Evolutionary conservation across 2,797 vertebrate genomes (phyloP).

Genomic region (Thaleichthys pacificus): DNA sequence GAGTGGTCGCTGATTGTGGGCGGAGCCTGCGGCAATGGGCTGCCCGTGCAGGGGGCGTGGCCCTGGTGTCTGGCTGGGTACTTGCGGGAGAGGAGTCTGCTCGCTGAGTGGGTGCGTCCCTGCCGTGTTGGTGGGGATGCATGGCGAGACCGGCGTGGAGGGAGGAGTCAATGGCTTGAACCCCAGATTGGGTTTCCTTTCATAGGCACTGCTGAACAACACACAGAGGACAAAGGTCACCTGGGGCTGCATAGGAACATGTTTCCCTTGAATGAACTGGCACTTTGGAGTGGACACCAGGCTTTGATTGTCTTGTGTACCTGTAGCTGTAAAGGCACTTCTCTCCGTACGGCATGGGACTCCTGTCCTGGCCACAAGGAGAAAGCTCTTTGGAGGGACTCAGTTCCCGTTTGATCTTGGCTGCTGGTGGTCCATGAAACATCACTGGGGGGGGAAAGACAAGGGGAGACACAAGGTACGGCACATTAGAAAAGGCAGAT

Average conservation of each 20-base stretch:
- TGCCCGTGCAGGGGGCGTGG: slow-evolving; percentile 62
- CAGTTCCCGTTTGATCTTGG: slow-evolving; percentile 95
- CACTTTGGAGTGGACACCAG: too few relatives aligned
- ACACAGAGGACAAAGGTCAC: not conserved
- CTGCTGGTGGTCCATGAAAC: slow-evolving; percentile 89
- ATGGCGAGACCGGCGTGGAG: slow-evolving; percentile 84
- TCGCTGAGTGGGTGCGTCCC: slow-evolving; percentile 70
- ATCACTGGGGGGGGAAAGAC: slow-evolving; percentile 78
- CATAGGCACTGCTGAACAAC: slow-evolving; percentile 86
- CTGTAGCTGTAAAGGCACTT: slow-evolving; percentile 99
- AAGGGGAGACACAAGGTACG: slow-evolving; percentile 11
- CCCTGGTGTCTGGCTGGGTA: slow-evolving; percentile 51
- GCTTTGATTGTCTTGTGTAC: slow-evolving; percentile 60
- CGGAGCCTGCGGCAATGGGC: slow-evolving; percentile 41
- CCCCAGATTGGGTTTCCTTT: slow-evolving; percentile 87
- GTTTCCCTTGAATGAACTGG: not conserved
- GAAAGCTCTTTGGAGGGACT: slow-evolving; percentile 87
- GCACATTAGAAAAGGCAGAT: slow-evolving; percentile 54
- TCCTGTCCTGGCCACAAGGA: slow-evolving; percentile 88
- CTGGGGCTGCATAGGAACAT: not conserved
- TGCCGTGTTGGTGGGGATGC: slow-evolving; percentile 67
- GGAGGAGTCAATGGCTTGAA: slow-evolving; percentile 96
- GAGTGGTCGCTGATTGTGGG: slow-evolving; percentile 59
- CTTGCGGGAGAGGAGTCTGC: slow-evolving; percentile 61
- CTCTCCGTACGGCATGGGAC: slow-evolving; percentile 89